phyloP scores from a whole-genome alignment of 2,113 vertebrate genomes.

The Danio rerio region GRCz12tu NC_133186.1:14853501-14854000 shows the following conservation, averaged over 20 bases:
- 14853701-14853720: constrained; percentile 46
- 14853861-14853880: too few relatives aligned
- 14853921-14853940: too few relatives aligned
- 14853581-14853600: constrained; percentile 56
- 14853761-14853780: too few relatives aligned
- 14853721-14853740: constrained; percentile 22
- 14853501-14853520: neutral
- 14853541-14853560: constrained; percentile 52
- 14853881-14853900: too few relatives aligned
- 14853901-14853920: too few relatives aligned
- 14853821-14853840: too few relatives aligned
- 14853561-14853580: constrained; percentile 69
- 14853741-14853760: constrained; percentile 45
- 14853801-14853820: too few relatives aligned
- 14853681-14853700: constrained; percentile 52
- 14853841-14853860: too few relatives aligned
- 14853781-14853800: too few relatives aligned
- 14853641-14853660: constrained; percentile 49
- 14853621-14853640: constrained; percentile 65
- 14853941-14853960: too few relatives aligned
- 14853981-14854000: too few relatives aligned
- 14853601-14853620: constrained; percentile 63
- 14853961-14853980: too few relatives aligned
- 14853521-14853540: constrained; percentile 2
- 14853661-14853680: constrained; percentile 32